Base-by-base conservation (phyloP, 2,888 invertebrate species). In the Lamellibrachia satsuma region DNA sequence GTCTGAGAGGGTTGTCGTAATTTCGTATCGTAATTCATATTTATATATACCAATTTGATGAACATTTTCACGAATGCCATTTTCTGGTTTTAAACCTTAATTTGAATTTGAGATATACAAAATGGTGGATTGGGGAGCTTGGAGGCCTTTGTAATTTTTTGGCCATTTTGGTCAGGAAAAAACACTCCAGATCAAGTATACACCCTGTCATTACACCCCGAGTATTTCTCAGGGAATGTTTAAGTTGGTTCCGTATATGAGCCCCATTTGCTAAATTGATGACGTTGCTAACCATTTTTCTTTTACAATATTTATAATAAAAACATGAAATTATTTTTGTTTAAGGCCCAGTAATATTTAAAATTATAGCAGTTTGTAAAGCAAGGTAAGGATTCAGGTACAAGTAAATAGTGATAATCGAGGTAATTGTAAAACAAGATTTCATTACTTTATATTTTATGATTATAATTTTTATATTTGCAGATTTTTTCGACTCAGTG, bases 321-420 rank as follows among this genome's bases (percentile, higher is more conserved):
- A 51, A 91, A 52, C 9, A n/a, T 91, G 7, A 52, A 52, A 11
- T 91, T 6, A 52, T 52, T 91, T 91, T 91, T 91, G 91, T 52
- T n/a, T 91, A 15, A 52, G 91, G n/a, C 52, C 51, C 39, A 51
- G 52, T 51, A 52, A 39, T 91, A 52, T 51, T 15, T 51, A 52
- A 52, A 39, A 52, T 52, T 90, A 90, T 90, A 39, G 39, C 39
- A 39, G 39, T 39, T 39, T 39, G 39, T 39, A 39, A 39, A 39
- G 39, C 39, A 39, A 39, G 39, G 39, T 39, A 39, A 39, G 0
- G 39, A 39, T 39, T 0, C 39, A 39, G 39, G 0, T 39, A 39
- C 39, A 39, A 39, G 0, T 39, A 39, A 39, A 39, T 39, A 39
- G 39, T 39, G 39, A 39, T 39, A 39, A 39, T 39, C 39, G 39